phyloP scores from a whole-genome alignment of 2,888 invertebrate species.

The Orthosia cruda region DNA sequence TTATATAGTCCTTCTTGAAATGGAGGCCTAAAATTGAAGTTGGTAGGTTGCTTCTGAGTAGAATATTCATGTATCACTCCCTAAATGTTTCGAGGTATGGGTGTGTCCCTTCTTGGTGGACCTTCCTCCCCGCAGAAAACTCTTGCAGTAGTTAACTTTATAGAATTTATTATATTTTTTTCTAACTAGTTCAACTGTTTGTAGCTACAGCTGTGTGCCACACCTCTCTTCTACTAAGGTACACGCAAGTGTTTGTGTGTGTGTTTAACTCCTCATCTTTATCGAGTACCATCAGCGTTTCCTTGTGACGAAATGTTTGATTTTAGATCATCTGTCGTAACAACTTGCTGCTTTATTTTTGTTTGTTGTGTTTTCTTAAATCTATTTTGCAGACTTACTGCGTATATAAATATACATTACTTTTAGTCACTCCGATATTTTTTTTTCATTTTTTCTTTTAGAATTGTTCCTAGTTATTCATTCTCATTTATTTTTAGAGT shows the following conservation, averaged over 20 bases:
- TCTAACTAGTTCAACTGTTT: constrained; percentile 49
- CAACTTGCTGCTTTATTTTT: constrained; percentile 3
- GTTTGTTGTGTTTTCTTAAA: not conserved
- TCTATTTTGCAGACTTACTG: too few relatives aligned
- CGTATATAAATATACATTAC: too few relatives aligned
- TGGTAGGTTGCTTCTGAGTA: constrained; percentile 12
- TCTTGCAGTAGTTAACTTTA: not conserved
- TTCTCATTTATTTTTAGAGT: not conserved
- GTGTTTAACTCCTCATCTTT: constrained; percentile 35
- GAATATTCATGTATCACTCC: not conserved
- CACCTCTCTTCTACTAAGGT: constrained; percentile 81
- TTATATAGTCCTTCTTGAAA: not conserved
- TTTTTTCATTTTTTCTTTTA: not conserved
- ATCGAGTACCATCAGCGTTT: constrained; percentile 59
- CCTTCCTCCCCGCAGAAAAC: not conserved
- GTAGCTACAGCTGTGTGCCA: constrained; percentile 83
- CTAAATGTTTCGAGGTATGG: constrained; percentile 5
- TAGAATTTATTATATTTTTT: constrained; percentile 5
- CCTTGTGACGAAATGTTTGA: constrained; percentile 64
- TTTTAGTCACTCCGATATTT: too few relatives aligned
- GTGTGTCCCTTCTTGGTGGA: too few relatives aligned
- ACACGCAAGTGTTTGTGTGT: constrained; percentile 64
- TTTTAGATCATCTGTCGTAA: constrained; percentile 2
- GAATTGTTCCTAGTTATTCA: not conserved
- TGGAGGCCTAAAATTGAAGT: not conserved